Conservation (phyloP, 2,797 vertebrate species). For the Lemur catta region DNA sequence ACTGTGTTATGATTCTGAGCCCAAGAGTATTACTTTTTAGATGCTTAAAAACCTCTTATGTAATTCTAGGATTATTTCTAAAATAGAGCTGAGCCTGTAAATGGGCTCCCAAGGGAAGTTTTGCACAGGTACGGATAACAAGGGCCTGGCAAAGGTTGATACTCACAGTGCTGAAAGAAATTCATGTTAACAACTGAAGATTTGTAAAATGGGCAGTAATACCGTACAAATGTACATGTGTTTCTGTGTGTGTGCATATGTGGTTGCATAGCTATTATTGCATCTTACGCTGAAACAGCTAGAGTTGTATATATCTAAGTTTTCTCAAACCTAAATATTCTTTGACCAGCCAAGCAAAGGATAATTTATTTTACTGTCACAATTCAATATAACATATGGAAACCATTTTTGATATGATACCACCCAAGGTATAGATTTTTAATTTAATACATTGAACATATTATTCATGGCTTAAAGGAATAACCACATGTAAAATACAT, state of each 20-base stretch:
- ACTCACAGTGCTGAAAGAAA: neutral
- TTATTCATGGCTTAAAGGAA: neutral
- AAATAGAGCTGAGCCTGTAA: neutral
- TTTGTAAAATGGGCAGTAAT: neutral
- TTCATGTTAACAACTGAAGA: neutral
- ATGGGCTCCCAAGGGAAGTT: neutral
- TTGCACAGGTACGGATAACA: neutral
- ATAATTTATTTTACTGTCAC: neutral
- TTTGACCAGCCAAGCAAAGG: neutral
- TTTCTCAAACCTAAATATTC: neutral
- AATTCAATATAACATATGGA: neutral
- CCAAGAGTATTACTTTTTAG: neutral
- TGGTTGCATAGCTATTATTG: neutral
- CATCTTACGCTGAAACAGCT: neutral
- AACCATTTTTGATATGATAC: neutral
- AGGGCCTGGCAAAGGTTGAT: neutral
- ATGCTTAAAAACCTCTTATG: neutral
- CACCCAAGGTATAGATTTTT: neutral
- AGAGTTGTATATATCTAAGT: neutral
- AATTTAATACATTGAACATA: neutral
- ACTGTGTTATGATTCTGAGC: neutral
- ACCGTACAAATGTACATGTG: neutral
- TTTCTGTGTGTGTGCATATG: neutral
- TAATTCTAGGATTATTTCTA: neutral
- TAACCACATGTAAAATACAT: neutral